Evolutionary conservation across 1,140 invertebrate genomes (phyloP).

Genomic region (Mya arenaria): DNA sequence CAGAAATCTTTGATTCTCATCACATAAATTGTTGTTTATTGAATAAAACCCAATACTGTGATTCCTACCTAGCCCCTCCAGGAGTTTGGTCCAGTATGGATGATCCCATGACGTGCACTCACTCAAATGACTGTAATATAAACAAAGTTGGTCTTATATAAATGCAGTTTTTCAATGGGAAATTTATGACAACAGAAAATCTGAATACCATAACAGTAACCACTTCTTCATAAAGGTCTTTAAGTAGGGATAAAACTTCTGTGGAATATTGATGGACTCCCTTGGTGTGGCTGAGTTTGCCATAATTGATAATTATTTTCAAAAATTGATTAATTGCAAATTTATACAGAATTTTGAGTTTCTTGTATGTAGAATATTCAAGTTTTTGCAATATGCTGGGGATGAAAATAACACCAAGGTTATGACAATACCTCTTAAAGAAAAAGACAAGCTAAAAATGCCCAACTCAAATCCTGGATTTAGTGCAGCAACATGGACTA

Average conservation of each 20-base stretch:
- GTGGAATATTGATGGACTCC: neutral
- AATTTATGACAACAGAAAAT: neutral
- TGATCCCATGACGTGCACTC: conserved; percentile 79
- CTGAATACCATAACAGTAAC: neutral
- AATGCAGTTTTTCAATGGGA: too few relatives aligned
- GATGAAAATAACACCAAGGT: too few relatives aligned
- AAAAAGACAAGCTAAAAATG: neutral
- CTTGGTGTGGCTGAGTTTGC: neutral
- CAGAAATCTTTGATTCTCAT: neutral
- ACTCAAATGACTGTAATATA: conserved; percentile 73
- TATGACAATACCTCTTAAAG: neutral
- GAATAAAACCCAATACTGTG: conserved; percentile 23
- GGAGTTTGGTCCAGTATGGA: conserved; percentile 71
- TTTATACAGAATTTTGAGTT: too few relatives aligned
- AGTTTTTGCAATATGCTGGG: too few relatives aligned
- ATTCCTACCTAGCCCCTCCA: conserved; percentile 73
- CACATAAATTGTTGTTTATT: neutral
- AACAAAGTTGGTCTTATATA: neutral
- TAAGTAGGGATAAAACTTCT: neutral
- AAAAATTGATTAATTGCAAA: too few relatives aligned
- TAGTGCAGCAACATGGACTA: neutral
- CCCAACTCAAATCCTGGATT: too few relatives aligned
- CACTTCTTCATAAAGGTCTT: neutral
- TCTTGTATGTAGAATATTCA: too few relatives aligned
- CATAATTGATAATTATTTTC: neutral